Percentiles rank a stretch among this genome's conserved stretches.
Conservation (phyloP, 2,113 vertebrate species). For the Otocyon megalotis region DNA sequence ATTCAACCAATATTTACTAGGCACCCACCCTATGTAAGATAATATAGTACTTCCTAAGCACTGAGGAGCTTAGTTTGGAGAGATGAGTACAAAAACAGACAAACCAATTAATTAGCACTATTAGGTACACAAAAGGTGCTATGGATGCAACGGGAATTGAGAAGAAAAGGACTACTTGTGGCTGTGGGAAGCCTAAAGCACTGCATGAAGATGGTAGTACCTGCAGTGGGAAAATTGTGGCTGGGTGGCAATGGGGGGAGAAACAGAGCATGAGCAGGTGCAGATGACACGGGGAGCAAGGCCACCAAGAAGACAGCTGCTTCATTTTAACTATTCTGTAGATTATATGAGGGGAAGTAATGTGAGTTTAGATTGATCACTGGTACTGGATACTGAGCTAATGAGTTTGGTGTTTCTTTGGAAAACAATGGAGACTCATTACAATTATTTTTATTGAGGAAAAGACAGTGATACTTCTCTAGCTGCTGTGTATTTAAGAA, state of each 20-base stretch:
- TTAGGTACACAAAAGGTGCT: neutral
- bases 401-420: slow-evolving; percentile 8
- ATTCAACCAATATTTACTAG: neutral
- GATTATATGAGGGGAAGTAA: neutral
- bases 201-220: neutral
- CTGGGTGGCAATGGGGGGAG: neutral
- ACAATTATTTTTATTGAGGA: neutral
- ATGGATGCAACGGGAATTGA: neutral
- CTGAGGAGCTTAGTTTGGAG: neutral
- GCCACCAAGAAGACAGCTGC: neutral
- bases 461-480: neutral
- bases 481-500: neutral
- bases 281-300: neutral
- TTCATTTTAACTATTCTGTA: neutral
- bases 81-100: neutral
- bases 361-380: neutral
- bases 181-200: neutral
- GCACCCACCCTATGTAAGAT: neutral
- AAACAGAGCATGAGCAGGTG: neutral
- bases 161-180: neutral
- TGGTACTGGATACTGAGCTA: neutral
- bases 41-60: neutral
- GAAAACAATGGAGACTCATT: slow-evolving; percentile 4
- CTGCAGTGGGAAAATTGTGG: neutral
- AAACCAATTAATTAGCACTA: neutral